Conservation (phyloP, 2,113 vertebrate species). For the Pluvianellus socialis region DNA sequence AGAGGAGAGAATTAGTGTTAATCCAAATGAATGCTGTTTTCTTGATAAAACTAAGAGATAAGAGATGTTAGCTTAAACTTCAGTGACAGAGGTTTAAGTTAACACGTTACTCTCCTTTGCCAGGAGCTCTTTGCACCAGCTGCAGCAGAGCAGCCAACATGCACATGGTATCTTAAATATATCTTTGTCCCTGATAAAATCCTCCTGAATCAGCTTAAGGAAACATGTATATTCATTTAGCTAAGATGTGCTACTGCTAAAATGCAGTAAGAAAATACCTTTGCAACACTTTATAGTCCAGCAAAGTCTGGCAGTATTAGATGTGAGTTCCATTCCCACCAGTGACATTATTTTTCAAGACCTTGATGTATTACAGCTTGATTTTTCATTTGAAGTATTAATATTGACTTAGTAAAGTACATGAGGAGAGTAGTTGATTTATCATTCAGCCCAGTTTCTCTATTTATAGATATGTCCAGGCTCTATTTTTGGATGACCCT, state of each 20-base stretch:
- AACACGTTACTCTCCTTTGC: neutral
- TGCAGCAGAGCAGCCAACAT: neutral
- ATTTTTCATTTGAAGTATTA: neutral
- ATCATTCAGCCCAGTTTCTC: neutral
- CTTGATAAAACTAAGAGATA: neutral
- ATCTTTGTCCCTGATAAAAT: neutral
- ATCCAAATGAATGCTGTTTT: neutral
- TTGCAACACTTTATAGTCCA: neutral
- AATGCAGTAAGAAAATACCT: neutral
- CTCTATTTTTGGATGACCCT: neutral
- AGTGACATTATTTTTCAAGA: neutral
- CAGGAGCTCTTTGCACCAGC: neutral
- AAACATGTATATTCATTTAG: neutral
- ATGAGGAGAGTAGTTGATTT: neutral
- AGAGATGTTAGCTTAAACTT: neutral
- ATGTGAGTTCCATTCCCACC: neutral
- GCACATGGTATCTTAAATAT: neutral
- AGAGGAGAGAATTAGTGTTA: neutral
- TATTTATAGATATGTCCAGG: neutral
- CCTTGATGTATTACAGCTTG: neutral
- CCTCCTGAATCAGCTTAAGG: neutral
- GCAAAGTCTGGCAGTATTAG: neutral
- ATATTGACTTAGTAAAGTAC: neutral
- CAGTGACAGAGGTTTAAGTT: neutral
- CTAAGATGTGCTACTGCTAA: neutral